Conservation (phyloP, 2,888 invertebrate genomes). For the Drosophila pegasa region DNA sequence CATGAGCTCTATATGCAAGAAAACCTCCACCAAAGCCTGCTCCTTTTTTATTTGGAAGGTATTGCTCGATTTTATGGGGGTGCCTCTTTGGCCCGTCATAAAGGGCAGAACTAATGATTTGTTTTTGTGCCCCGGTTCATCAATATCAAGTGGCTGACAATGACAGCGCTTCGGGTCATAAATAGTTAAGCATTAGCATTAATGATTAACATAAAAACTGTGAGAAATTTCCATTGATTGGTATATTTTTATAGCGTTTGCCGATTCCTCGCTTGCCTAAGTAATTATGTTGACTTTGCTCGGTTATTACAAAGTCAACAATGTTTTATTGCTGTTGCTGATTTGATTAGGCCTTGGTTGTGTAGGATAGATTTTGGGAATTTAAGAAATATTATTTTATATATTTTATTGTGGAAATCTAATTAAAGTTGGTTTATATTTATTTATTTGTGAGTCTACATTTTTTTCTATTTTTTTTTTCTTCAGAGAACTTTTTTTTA, state of each 20-base stretch:
- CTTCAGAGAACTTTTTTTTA: too few species aligned
- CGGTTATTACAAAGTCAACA: neutral
- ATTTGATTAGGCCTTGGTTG: neutral
- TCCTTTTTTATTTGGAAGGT: neutral
- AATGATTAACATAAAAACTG: slow-evolving; percentile 45
- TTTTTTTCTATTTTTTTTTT: too few species aligned
- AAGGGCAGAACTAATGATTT: slow-evolving; percentile 65
- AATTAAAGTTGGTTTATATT: too few species aligned
- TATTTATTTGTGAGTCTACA: too few species aligned
- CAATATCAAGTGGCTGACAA: slow-evolving; percentile 66
- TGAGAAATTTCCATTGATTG: slow-evolving; percentile 42
- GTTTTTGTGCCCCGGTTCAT: slow-evolving; percentile 50
- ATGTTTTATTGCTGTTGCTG: too few species aligned
- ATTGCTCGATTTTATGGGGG: slow-evolving; percentile 35
- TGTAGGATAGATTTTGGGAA: neutral
- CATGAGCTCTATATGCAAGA: slow-evolving; percentile 34
- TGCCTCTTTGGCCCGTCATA: slow-evolving; percentile 58
- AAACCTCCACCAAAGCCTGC: slow-evolving; percentile 6
- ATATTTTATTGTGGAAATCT: too few species aligned
- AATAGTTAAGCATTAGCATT: slow-evolving; percentile 43
- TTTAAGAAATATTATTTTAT: neutral
- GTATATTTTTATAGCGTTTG: slow-evolving; percentile 7
- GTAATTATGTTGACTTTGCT: neutral
- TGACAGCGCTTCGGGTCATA: slow-evolving; percentile 42
- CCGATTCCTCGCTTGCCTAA: neutral